Conservation (phyloP, 2,888 invertebrate genomes). For the Pristionchus fissidentatus region DNA sequence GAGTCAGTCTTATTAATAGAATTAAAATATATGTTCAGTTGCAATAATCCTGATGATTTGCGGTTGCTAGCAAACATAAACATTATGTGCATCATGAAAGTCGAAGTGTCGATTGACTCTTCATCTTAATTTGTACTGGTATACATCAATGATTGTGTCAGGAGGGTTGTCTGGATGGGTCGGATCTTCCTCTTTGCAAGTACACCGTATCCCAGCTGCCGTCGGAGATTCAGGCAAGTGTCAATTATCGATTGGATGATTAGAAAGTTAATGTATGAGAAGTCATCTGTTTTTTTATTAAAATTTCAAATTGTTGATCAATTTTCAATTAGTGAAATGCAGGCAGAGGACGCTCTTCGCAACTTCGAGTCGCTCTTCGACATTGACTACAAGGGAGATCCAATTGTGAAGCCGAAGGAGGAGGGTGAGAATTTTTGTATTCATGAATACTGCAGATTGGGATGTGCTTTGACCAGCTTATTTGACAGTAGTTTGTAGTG, state of each 20-base stretch:
- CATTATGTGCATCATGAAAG: no score
- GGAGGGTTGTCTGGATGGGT: background rate
- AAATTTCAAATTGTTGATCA: no score
- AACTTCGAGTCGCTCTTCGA: slow-evolving; percentile 44
- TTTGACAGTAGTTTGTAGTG: no score
- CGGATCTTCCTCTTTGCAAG: background rate
- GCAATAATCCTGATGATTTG: no score
- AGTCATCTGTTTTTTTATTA: background rate
- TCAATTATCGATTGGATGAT: no score
- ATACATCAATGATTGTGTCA: background rate
- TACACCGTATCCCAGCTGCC: background rate
- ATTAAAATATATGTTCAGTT: no score
- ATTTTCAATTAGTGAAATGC: background rate
- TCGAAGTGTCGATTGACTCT: background rate
- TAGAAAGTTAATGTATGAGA: background rate
- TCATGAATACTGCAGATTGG: no score
- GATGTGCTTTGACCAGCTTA: no score
- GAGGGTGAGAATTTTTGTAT: no score
- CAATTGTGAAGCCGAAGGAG: background rate
- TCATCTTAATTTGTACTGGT: background rate
- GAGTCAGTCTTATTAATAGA: background rate
- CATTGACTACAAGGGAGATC: background rate
- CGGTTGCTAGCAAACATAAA: no score
- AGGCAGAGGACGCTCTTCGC: background rate
- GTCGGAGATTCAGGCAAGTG: background rate